These are phyloP conservation scores for Acleris holmiana DNA, from an alignment of 2,888 invertebrate species.

Conservation along the genomic window DNA sequence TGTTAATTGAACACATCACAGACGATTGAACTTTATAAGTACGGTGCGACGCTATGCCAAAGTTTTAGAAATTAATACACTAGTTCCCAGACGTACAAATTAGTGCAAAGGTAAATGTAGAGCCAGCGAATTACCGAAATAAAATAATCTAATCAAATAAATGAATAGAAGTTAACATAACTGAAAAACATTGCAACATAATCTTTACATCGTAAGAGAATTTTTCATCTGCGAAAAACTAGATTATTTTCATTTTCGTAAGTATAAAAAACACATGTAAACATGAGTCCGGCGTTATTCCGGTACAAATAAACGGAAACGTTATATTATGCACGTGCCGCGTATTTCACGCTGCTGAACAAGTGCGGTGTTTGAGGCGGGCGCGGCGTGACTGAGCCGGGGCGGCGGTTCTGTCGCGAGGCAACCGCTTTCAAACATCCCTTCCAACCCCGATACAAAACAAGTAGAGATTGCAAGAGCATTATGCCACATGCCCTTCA, in stretches of 20 bases:
- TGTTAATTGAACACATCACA: slow-evolving; percentile 11
- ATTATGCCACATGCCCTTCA: too few species aligned
- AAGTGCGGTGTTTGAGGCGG: slow-evolving; percentile 61
- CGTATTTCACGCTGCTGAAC: slow-evolving; percentile 16
- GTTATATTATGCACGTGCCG: slow-evolving; percentile 3
- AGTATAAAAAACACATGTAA: slow-evolving; percentile 20
- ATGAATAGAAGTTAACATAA: too few species aligned
- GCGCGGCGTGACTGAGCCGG: slow-evolving; percentile 65
- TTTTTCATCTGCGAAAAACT: not conserved
- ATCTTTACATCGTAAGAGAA: slow-evolving; percentile 20
- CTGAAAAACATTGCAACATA: not conserved
- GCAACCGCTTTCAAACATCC: slow-evolving; percentile 80
- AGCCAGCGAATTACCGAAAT: not conserved
- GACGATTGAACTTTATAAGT: slow-evolving; percentile 6
- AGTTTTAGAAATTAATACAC: not conserved
- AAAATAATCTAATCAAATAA: too few species aligned
- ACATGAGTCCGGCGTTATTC: slow-evolving; percentile 20
- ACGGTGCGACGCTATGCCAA: not conserved
- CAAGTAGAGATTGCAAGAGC: not conserved
- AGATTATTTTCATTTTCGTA: slow-evolving; percentile 18
- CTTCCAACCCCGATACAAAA: slow-evolving; percentile 41
- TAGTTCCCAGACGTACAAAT: not conserved
- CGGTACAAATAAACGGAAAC: slow-evolving; percentile 4
- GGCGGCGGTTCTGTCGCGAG: slow-evolving; percentile 60
- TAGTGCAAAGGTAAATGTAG: not conserved